Evolutionary conservation across 2,888 invertebrate genomes (phyloP).

Genomic region (Cremastinae sp.): DNA sequence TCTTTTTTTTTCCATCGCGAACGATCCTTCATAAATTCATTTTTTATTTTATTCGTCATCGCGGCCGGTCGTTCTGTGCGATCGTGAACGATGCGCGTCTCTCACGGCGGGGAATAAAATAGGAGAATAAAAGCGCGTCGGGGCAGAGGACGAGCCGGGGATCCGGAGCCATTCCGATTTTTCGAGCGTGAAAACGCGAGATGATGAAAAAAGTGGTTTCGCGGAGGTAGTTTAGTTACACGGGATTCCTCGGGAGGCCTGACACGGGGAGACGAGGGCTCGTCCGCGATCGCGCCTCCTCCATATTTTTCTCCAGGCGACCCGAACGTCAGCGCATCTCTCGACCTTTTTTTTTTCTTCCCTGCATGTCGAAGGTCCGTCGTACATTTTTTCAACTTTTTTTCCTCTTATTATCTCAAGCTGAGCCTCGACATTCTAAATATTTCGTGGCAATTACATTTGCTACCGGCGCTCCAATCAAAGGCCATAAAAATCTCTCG

Average conservation of each 20-base stretch:
- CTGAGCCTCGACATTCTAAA: constrained; percentile 66
- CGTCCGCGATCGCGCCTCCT: constrained; percentile 45
- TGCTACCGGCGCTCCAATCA: constrained; percentile 68
- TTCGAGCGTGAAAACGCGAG: constrained; percentile 69
- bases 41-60: constrained; percentile 52
- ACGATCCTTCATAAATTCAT: constrained; percentile 43
- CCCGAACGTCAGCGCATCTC: constrained; percentile 49
- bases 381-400: background rate
- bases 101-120: constrained; percentile 3
- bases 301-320: constrained; percentile 44
- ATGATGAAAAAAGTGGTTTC: constrained; percentile 66
- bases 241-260: background rate
- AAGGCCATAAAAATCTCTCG: constrained; percentile 70
- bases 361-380: background rate
- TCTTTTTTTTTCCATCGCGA: background rate
- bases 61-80: constrained; percentile 5
- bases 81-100: constrained; percentile 19
- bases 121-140: background rate
- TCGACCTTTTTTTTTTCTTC: constrained; percentile 31
- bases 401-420: constrained; percentile 16
- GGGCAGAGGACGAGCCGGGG: background rate
- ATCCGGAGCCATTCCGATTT: constrained; percentile 50
- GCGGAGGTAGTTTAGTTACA: constrained; percentile 56
- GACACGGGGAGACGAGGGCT: constrained; percentile 19
- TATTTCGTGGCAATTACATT: constrained; percentile 73